These are phyloP conservation scores for Penaeus vannamei DNA, from an alignment of 1,140 invertebrate genomes.

Conservation along the genomic window DNA sequence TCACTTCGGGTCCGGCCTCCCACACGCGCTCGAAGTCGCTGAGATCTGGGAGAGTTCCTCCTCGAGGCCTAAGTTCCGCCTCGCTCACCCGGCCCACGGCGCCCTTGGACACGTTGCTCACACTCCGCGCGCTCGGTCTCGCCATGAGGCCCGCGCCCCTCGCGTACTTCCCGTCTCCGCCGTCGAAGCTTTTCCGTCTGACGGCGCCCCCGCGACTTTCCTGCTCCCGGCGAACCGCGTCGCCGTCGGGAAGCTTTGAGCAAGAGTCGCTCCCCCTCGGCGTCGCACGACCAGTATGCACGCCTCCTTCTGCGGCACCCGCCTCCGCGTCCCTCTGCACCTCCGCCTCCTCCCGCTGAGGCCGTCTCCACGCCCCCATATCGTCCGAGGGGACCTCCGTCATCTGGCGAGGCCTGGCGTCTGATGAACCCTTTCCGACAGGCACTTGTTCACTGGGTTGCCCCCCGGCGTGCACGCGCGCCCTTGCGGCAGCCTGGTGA, in stretches of 20 bases:
- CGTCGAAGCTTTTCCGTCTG: conserved; percentile 20
- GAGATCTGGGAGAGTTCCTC: conserved; percentile 44
- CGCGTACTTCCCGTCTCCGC: not conserved
- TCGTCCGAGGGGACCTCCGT: too few relatives aligned
- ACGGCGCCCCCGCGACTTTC: conserved; percentile 8
- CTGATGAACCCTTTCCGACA: too few relatives aligned
- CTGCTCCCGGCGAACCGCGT: not conserved
- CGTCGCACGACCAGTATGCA: too few relatives aligned
- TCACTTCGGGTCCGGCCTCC: conserved; percentile 51
- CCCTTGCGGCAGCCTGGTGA: not conserved
- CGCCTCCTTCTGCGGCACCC: too few relatives aligned
- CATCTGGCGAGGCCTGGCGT: too few relatives aligned
- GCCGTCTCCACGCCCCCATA: too few relatives aligned
- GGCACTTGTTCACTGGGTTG: not conserved
- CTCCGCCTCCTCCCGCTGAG: too few relatives aligned
- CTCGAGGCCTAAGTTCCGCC: conserved; percentile 1
- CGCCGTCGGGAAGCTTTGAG: not conserved
- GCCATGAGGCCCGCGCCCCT: not conserved
- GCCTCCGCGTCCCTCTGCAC: too few relatives aligned
- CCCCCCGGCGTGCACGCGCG: conserved; percentile 30
- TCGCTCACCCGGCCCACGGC: conserved; percentile 23
- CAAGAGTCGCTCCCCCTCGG: not conserved
- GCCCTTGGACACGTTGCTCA: not conserved
- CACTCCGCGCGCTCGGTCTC: not conserved
- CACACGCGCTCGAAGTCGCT: conserved; percentile 60